phyloP scores from a whole-genome alignment of 2,888 invertebrate genomes.

The Cantharis rustica region DNA sequence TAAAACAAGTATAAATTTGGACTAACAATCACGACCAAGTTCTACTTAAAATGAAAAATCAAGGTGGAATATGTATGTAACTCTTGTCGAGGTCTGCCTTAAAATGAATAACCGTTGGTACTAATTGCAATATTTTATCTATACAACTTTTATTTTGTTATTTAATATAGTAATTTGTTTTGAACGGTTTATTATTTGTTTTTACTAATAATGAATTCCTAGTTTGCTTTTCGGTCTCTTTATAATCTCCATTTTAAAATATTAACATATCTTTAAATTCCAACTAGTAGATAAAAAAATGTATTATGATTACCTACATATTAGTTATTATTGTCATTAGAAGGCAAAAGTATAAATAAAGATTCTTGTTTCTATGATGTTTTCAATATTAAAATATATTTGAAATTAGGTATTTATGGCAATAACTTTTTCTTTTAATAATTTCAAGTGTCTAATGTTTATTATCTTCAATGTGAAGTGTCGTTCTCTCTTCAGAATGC shows the following conservation, averaged over 20 bases:
- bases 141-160: neutral
- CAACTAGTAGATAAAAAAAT: neutral
- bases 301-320: neutral
- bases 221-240: neutral
- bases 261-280: neutral
- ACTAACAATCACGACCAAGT: neutral
- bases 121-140: neutral
- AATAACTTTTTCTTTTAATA: neutral
- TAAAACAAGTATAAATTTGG: neutral
- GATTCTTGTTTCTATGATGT: neutral
- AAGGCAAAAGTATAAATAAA: neutral
- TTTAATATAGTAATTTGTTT: neutral
- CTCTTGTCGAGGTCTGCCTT: neutral
- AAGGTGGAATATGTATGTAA: neutral
- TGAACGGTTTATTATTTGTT: neutral
- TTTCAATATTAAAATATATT: neutral
- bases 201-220: neutral
- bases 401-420: neutral
- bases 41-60: neutral
- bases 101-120: neutral
- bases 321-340: neutral
- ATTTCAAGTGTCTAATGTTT: too few species aligned
- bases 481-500: too few species aligned
- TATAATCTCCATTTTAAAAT: neutral
- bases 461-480: too few species aligned